Evolutionary conservation across 92 coral and sea anemone genomes (phyloP), one percentile per base, ranked within the genome.

Genomic region (Porites evermanni): DNA sequence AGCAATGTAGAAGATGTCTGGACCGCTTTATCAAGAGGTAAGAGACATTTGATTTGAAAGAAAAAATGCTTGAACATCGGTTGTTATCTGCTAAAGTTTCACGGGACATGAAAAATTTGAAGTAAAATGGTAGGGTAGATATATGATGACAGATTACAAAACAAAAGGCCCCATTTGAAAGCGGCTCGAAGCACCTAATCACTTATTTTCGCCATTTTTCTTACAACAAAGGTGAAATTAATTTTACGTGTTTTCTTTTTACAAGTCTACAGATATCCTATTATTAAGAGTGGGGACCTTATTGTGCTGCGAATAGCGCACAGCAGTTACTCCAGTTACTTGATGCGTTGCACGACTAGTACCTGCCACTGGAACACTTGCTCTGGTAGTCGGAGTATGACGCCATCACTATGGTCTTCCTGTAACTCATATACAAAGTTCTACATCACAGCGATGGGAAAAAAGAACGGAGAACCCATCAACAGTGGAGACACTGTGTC

Each of bases 391-490:
- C 38, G 52, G 17, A 75, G 79, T 67, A 14, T 32, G 2, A 54
- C 90, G 17, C 70, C 74, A 21, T 67, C 84, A 53, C 89, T 94
- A 94, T 83, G 93, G 32, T 76, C 90, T 61, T 94, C 93, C 21
- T 64, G 16, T 7, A 0, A 72, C 4, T 29, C 3, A 0, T 1
- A 79, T 29, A 86, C 77, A 21, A 74, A 13, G 51, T 89, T 94
- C 64, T 68, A 83, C 70, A 91, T 94, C 90, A 61, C 69, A 19
- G 97, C 90, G 58, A 86, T 72, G 73, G 90, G 88, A 19, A 94
- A 94, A 77, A 53, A 64, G 80, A 85, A 91, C 81, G 97, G 95
- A 3, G 93, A 84, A 88, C 91, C 97, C 1, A 88, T 94, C 81
- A 77, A 86, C 79, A 91, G 97, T 50, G 97, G 97, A 4, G 97